Base-by-base conservation (phyloP, 2,888 invertebrate genomes). In the Chymomyza amoena region DNA sequence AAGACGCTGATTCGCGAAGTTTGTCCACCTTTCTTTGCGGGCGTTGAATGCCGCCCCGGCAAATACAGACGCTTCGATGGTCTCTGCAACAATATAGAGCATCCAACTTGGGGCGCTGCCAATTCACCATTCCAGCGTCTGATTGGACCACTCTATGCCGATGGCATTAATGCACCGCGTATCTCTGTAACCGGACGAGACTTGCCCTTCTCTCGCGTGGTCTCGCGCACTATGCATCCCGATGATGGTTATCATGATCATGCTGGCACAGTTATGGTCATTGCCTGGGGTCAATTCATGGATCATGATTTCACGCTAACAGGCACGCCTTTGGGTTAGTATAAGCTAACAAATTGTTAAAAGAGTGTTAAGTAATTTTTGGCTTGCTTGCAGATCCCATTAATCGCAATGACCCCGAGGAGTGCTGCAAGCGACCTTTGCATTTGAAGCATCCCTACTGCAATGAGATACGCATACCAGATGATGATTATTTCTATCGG, bases 251-350 rank as follows among this genome's bases (percentile, higher is more conserved):
- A 95, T 93, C 97, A 97, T 90, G 97, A 98, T 92, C 97, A 97
- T 92, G 97, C 97, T 36, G 97, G 97, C 64, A 97, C 97, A 39
- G 97, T 97, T 84, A 96, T 97, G 96, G 95, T 97, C 61, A 91
- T 91, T 75, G 97, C 97, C 68, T 98, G 97, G 97, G 97, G 97
- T 83, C 97, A 97, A 92, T 97, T 97, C 92, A 97, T 97, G 95
- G 97, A 97, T 92, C 97, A 98, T 93, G 97, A 97, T 91, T 96
- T 96, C 86, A 97, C 97, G 6, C 93, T 97, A 52, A 97, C 97
- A 68, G 97, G 94, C 79, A 97, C 97, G 32, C 97, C 97, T 57
- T 93, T 97, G 76, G 97, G 97, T 97, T 93, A 92, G 92, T 77
- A 67, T 13, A 45, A 10, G 4, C 7, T 59, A 4, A 28, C 36